Percentiles rank a stretch among this genome's conserved stretches.
Conservation (phyloP, 2,113 vertebrate species). For the Echinops telfairi region DNA sequence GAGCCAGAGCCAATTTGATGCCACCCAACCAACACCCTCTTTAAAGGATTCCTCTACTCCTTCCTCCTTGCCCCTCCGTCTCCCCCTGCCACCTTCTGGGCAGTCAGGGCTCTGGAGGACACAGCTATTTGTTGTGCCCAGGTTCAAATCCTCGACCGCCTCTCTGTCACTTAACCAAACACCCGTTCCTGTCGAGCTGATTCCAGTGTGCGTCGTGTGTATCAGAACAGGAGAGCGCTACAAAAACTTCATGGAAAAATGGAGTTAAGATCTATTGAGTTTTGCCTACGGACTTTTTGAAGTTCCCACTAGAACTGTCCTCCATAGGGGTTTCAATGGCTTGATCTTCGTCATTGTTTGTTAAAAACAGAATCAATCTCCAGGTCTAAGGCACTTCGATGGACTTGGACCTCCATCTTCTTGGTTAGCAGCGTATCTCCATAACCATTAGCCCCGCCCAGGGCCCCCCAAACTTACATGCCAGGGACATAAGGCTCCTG, state of each 20-base stretch:
- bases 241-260: no score
- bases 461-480: not conserved
- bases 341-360: no score
- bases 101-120: rapidly evolving
- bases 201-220: not conserved
- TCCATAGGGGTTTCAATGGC: not conserved
- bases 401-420: not conserved
- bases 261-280: no score
- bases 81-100: not conserved
- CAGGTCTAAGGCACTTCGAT: not conserved
- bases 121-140: not conserved
- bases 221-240: not conserved
- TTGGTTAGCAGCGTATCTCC: not conserved
- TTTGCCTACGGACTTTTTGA: no score
- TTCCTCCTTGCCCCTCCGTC: not conserved
- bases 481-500: not conserved
- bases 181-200: not conserved
- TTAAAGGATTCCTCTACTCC: rapidly evolving
- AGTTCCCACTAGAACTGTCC: not conserved
- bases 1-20: not conserved
- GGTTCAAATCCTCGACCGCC: not conserved
- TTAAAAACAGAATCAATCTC: not conserved
- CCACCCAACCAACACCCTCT: not conserved
- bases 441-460: not conserved
- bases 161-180: not conserved